Conservation (phyloP, 30 jellyfish, hydroid and myxozoan species). For the Pelagia noctiluca region DNA sequence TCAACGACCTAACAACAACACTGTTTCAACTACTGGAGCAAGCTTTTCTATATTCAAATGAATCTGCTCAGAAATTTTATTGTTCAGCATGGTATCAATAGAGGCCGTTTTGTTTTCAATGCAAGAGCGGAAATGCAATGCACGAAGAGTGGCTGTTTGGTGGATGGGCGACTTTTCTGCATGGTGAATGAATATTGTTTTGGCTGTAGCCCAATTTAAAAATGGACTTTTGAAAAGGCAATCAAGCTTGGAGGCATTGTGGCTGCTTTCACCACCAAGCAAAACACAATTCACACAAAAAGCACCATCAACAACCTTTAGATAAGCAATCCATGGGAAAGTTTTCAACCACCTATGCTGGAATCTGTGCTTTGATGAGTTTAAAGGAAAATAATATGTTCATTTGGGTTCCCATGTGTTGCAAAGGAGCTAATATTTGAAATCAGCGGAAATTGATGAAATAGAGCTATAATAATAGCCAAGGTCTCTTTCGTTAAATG, state of each 20-base stretch:
- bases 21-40: constrained; percentile 11
- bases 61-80: background rate
- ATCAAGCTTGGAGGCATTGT: constrained; percentile 1
- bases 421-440: background rate
- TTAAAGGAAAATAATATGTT: constrained; percentile 27
- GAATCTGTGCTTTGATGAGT: background rate
- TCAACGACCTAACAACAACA: constrained; percentile 8
- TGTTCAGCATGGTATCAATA: constrained; percentile 17
- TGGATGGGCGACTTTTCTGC: constrained; percentile 3
- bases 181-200: background rate
- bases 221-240: background rate
- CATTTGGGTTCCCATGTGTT: constrained; percentile 17
- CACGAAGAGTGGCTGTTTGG: background rate
- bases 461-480: background rate
- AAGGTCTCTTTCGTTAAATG: background rate
- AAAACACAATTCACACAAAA: constrained; percentile 49
- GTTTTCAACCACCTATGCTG: constrained; percentile 11
- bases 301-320: constrained; percentile 48
- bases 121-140: constrained; percentile 14
- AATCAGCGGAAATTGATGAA: background rate
- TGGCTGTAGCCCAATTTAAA: constrained; percentile 8
- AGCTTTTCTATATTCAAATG: constrained; percentile 6
- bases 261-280: constrained; percentile 49
- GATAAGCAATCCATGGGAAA: constrained; percentile 55
- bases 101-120: constrained; percentile 1